Base-by-base conservation (phyloP, 2,888 invertebrate genomes). In the Conus canariensis region DNA sequence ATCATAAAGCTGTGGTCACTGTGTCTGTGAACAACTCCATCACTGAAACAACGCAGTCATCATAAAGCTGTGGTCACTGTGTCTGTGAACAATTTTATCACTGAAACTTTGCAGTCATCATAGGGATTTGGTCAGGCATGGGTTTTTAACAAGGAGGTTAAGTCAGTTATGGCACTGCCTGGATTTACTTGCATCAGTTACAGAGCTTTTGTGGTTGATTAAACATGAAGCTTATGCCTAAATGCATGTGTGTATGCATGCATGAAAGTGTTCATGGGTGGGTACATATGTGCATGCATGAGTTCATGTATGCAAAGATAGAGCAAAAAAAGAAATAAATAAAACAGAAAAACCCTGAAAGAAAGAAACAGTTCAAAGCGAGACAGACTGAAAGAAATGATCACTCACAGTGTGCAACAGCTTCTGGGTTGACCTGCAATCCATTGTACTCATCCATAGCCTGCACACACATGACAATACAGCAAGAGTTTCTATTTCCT, bases 1-100 rank as follows among this genome's bases (percentile, higher is more conserved):
- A 45, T 4, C 45, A 45, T 45, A 45, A 4, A 45, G 45, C 45
- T 45, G 2, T 97, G 0, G 98, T 97, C 94, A 98, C 98, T 6
- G 97, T 96, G 0, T 97, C 95, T 0, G 97, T 97, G 96, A 97
- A 98, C 97, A 98, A 97, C 93, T 97, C 97, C 90, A 97, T 91
- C 59, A 92, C 92, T 92, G 89, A 22, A 64, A 59, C 56, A 90
- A 0, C 6, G n/a, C 19, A 10, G 45, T 56, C 56, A 87, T 7
- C 45, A 30, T 30, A 30, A 30, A 30, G 30, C 30, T 2, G 30
- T 30, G 30, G 30, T 30, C 30, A 30, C 30, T 30, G 30, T 30
- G 30, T 30, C 30, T 30, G 30, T 30, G 30, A 30, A 30, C 30
- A 30, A 30, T 30, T 30, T 30, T 30, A 30, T 30, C 30, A 30